Percentiles rank a stretch among this genome's conserved stretches.
These are phyloP conservation scores for Xylocampa areola DNA, from an alignment of 2,888 invertebrate species.

Conservation along the genomic window DNA sequence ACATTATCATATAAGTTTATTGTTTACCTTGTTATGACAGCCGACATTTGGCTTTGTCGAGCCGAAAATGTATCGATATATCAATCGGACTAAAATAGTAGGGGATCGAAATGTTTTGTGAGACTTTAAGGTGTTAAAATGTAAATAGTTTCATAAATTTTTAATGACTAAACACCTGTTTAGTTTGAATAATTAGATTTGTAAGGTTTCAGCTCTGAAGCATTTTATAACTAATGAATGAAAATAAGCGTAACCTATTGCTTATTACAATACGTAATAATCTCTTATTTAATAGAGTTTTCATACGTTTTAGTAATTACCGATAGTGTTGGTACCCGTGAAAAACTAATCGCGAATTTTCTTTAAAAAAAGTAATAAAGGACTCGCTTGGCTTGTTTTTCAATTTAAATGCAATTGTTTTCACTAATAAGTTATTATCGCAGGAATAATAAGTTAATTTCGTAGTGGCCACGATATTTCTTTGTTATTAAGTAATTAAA, in stretches of 20 bases:
- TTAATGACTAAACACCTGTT: conserved; percentile 34
- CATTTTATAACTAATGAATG: conserved; percentile 40
- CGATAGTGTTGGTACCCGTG: conserved; percentile 25
- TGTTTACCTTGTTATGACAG: conserved; percentile 78
- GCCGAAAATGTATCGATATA: conserved; percentile 51
- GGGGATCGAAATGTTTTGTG: conserved; percentile 30
- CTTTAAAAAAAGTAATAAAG: conserved; percentile 44
- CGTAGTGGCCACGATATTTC: conserved; percentile 16
- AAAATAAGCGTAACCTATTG: conserved; percentile 45
- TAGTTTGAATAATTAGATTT: conserved; percentile 47
- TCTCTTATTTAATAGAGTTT: conserved; percentile 41
- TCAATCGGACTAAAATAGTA: conserved; percentile 41
- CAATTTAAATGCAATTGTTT: conserved; percentile 54
- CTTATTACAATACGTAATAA: conserved; percentile 33
- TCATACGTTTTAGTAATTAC: conserved; percentile 42
- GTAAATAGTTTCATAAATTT: conserved; percentile 30
- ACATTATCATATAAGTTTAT: conserved; percentile 74
- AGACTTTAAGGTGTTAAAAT: conserved; percentile 37
- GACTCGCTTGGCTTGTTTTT: conserved; percentile 39
- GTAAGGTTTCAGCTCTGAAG: conserved; percentile 37
- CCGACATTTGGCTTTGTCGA: conserved; percentile 57
- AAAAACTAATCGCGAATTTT: conserved; percentile 39
- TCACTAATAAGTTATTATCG: conserved; percentile 45
- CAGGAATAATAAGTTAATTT: conserved; percentile 41
- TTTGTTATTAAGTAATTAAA: conserved; percentile 56